phyloP scores from a whole-genome alignment of 37 sponge, comb jelly and placozoan species.

The Beroe ovata region DNA sequence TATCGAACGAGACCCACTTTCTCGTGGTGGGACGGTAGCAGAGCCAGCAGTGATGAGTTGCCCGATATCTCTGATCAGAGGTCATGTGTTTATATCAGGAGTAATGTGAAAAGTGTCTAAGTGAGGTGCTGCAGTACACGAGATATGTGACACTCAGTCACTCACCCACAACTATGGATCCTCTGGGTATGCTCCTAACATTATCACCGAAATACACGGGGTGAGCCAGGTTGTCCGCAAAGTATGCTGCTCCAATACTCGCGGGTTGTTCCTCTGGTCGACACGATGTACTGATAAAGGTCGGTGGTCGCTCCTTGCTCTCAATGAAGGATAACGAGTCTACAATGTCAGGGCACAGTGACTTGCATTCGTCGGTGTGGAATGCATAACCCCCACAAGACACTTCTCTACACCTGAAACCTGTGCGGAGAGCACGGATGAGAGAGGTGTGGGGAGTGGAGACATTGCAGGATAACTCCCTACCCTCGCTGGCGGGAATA shows the following conservation, averaged over 20 bases:
- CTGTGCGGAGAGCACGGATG: no score
- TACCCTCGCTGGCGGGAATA: no score
- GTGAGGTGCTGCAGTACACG: no score
- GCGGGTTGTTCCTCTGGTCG: background rate
- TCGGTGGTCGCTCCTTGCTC: background rate
- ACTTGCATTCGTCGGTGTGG: background rate
- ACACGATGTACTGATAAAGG: constrained; percentile 20
- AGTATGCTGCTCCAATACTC: background rate
- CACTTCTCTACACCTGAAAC: no score
- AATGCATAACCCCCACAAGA: constrained; percentile 26
- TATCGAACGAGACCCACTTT: constrained; percentile 41
- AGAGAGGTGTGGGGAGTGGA: no score
- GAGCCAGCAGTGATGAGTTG: constrained; percentile 61
- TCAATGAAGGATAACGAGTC: background rate
- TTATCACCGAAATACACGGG: constrained; percentile 49
- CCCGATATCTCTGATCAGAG: constrained; percentile 66
- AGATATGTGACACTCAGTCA: no score
- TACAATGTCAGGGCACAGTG: background rate
- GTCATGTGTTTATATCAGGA: no score
- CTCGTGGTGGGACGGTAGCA: background rate
- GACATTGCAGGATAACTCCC: no score
- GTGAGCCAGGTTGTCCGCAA: constrained; percentile 42
- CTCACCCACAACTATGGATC: constrained; percentile 18
- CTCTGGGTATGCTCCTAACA: constrained; percentile 21
- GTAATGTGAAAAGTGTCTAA: no score